phyloP scores from a whole-genome alignment of 2,888 invertebrate genomes.

The Ichneumoninae sp. region DNA sequence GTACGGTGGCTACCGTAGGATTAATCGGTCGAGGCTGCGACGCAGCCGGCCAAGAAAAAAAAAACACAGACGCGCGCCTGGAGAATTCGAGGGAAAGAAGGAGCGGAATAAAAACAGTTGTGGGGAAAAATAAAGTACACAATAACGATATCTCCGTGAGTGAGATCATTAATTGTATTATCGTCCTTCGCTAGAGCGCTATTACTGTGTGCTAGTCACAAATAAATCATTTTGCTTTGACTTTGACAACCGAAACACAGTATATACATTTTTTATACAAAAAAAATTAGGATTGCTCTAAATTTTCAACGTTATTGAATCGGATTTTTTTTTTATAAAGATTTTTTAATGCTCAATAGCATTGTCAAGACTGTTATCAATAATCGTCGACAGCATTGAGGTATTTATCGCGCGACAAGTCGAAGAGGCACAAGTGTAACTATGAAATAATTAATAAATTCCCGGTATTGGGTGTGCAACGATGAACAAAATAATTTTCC shows the following conservation, averaged over 20 bases:
- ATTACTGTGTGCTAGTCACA: background rate
- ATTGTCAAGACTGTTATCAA: background rate
- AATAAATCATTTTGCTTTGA: background rate
- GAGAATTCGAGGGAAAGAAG: slow-evolving; percentile 48
- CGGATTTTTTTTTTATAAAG: background rate
- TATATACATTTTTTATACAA: background rate
- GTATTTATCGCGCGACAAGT: slow-evolving; percentile 10
- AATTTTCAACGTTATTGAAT: background rate
- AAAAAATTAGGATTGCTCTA: background rate
- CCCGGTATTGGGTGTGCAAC: slow-evolving; percentile 1
- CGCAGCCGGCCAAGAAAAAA: slow-evolving; percentile 49
- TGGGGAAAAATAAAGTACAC: slow-evolving; percentile 30
- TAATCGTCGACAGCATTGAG: slow-evolving; percentile 10
- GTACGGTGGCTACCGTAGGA: slow-evolving; percentile 51
- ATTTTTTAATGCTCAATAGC: background rate
- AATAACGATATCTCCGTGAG: slow-evolving; percentile 15
- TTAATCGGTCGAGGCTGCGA: slow-evolving; percentile 69
- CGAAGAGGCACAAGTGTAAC: background rate
- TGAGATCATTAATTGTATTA: slow-evolving; percentile 22
- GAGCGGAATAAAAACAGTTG: slow-evolving; percentile 48
- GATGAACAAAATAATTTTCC: slow-evolving; percentile 17
- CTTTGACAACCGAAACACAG: background rate
- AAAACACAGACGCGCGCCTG: slow-evolving; percentile 33
- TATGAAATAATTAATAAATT: background rate
- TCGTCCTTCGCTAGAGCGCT: slow-evolving; percentile 27